phyloP scores from a whole-genome alignment of 1,140 invertebrate genomes.

The Vollenhovia emeryi region DNA sequence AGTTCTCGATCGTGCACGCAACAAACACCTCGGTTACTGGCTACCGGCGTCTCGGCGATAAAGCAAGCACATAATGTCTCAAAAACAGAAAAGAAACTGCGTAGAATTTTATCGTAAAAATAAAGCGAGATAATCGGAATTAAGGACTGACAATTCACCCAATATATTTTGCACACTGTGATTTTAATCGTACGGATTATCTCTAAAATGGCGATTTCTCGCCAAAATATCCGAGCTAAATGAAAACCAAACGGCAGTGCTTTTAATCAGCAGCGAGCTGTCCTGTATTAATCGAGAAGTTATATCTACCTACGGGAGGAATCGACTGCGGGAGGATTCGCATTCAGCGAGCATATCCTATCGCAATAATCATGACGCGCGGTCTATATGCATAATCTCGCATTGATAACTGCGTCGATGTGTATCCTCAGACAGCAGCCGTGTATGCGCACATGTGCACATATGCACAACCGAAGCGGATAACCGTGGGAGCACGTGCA shows the following conservation, averaged over 20 bases:
- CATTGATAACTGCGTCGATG: constrained; percentile 54
- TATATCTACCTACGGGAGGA: background rate
- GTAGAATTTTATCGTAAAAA: background rate
- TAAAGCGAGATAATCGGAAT: background rate
- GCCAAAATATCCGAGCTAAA: background rate
- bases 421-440: constrained; percentile 8
- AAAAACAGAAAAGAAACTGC: background rate
- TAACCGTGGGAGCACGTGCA: constrained; percentile 64
- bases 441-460: background rate
- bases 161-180: background rate
- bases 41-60: background rate
- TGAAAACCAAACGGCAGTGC: background rate
- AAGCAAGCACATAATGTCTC: background rate
- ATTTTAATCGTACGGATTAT: background rate
- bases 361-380: constrained; percentile 58
- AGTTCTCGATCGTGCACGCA: background rate
- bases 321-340: constrained; percentile 7
- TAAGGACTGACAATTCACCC: background rate
- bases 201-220: background rate
- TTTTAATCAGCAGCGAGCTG: constrained; percentile 21
- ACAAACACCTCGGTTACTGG: background rate
- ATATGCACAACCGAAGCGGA: constrained; percentile 40
- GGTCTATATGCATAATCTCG: constrained; percentile 47
- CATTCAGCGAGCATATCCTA: constrained; percentile 44
- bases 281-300: constrained; percentile 28